Evolutionary conservation across 2,797 vertebrate genomes (phyloP).

Genomic region (Phaenicophaeus curvirostris): DNA sequence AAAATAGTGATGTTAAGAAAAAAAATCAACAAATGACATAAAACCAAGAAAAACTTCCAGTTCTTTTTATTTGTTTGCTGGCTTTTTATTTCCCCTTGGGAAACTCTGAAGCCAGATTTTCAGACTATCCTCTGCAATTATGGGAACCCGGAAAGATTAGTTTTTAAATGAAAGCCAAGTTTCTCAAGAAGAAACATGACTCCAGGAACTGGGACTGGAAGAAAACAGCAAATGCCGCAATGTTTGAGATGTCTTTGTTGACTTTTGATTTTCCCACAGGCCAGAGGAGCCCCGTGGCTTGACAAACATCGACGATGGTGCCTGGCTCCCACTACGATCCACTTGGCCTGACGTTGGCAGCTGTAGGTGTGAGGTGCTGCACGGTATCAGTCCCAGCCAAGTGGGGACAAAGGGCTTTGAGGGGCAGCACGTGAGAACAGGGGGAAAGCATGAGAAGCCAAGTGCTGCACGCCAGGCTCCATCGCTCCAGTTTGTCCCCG

Average conservation of each 20-base stretch:
- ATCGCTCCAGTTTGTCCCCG: background rate
- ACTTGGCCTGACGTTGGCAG: background rate
- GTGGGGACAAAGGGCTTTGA: background rate
- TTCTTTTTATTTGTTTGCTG: slow-evolving; percentile 53
- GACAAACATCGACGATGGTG: background rate
- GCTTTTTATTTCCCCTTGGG: slow-evolving; percentile 50
- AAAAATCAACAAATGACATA: slow-evolving; percentile 43
- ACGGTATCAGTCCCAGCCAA: accelerated
- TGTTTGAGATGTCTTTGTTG: background rate
- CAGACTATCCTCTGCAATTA: slow-evolving; percentile 23
- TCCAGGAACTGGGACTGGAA: background rate
- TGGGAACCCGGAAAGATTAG: background rate
- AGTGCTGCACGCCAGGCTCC: accelerated
- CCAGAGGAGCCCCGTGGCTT: background rate
- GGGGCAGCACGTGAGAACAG: accelerated
- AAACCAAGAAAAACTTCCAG: slow-evolving; percentile 37
- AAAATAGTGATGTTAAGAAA: slow-evolving; percentile 42
- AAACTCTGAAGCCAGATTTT: slow-evolving; percentile 41
- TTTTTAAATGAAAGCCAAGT: slow-evolving; percentile 33
- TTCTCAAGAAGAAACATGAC: slow-evolving; percentile 8
- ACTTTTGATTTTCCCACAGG: slow-evolving; percentile 1
- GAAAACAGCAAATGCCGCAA: background rate
- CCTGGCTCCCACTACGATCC: background rate
- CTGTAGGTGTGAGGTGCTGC: background rate
- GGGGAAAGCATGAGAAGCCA: background rate